Percentiles rank a stretch among this genome's conserved stretches.
Conservation (phyloP, 2,113 vertebrate genomes). For the Petroica traversi region DNA sequence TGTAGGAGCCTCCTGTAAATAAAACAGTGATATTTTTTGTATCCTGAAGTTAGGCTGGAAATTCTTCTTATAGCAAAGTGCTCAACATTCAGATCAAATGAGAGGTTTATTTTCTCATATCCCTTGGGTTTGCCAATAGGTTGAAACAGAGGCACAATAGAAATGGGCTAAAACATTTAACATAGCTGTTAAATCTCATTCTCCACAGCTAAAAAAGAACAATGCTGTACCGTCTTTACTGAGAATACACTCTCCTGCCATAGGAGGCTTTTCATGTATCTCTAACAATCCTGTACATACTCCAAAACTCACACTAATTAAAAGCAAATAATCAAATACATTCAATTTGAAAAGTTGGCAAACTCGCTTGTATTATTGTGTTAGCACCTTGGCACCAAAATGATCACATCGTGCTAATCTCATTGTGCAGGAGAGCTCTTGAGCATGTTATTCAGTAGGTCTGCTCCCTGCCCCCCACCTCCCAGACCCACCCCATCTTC, state of each 20-base stretch:
- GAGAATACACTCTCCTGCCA: conserved; percentile 67
- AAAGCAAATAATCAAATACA: conserved; percentile 88
- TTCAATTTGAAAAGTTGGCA: conserved; percentile 87
- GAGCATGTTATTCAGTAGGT: conserved; percentile 61
- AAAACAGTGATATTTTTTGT: background rate
- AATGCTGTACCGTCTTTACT: conserved; percentile 68
- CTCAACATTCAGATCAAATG: conserved; percentile 57
- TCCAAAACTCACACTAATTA: conserved; percentile 87
- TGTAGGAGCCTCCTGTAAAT: background rate
- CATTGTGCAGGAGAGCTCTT: conserved; percentile 80
- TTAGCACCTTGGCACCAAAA: conserved; percentile 85
- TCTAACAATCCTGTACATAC: conserved; percentile 84
- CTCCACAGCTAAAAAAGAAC: conserved; percentile 77
- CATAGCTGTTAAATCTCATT: conserved; percentile 79
- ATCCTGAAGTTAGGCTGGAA: conserved; percentile 27
- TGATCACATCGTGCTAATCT: conserved; percentile 77
- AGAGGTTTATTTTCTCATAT: conserved; percentile 69
- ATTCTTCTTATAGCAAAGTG: conserved; percentile 22
- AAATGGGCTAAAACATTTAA: conserved; percentile 71
- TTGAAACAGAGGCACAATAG: conserved; percentile 74
- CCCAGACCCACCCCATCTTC: background rate
- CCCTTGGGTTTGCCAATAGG: conserved; percentile 71
- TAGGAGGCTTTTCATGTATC: conserved; percentile 76
- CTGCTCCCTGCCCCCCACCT: background rate
- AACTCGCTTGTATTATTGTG: conserved; percentile 82